phyloP scores from a whole-genome alignment of 2,888 invertebrate species.

The Amphipyra tragopoginis region DNA sequence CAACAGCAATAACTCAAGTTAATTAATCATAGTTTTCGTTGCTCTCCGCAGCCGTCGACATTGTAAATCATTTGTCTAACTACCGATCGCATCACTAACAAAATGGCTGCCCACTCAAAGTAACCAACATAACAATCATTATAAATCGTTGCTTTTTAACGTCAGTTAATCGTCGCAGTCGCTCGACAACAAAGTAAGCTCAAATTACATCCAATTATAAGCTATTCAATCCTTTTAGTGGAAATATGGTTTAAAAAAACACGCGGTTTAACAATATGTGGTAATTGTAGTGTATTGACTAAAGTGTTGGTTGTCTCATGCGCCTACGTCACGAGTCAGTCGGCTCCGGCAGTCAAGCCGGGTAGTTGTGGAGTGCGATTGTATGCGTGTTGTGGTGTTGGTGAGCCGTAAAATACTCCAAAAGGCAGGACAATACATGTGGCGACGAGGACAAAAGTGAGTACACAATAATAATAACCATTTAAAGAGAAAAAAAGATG shows the following conservation, averaged over 20 bases:
- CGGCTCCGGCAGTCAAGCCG: too few species aligned
- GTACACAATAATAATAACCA: too few species aligned
- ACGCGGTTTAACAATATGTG: conserved; percentile 80
- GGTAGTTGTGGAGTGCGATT: too few species aligned
- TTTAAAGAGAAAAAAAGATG: too few species aligned
- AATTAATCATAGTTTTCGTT: conserved; percentile 81
- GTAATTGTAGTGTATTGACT: too few species aligned
- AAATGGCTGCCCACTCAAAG: conserved; percentile 77
- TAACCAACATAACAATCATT: conserved; percentile 77
- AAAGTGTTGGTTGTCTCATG: too few species aligned
- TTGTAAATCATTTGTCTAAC: conserved; percentile 80
- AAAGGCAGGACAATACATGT: too few species aligned
- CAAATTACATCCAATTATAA: conserved; percentile 89
- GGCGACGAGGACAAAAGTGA: too few species aligned
- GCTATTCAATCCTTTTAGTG: conserved; percentile 87
- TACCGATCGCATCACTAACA: conserved; percentile 77
- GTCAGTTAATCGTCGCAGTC: conserved; percentile 80
- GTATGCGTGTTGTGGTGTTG: too few species aligned
- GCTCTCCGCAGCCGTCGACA: conserved; percentile 66
- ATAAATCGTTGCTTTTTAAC: conserved; percentile 81
- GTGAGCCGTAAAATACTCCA: too few species aligned
- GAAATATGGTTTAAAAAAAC: conserved; percentile 74
- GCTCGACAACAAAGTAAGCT: conserved; percentile 84
- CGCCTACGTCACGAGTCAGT: too few species aligned
- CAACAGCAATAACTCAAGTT: conserved; percentile 66